Evolutionary conservation across 1,140 invertebrate species (phyloP).

Genomic region (Lordiphosa clarofinis): DNA sequence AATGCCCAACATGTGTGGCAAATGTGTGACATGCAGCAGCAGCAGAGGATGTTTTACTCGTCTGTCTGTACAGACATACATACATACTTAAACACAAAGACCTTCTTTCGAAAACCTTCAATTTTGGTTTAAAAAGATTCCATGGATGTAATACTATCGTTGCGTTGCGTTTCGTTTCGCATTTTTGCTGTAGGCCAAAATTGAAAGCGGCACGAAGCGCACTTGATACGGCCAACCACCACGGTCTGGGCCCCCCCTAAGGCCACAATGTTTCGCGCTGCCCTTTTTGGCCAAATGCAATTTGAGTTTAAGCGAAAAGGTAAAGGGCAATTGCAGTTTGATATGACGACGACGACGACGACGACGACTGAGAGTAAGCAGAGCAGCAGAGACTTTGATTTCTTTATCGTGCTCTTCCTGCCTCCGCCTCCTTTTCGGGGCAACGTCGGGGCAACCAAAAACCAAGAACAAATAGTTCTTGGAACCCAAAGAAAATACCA

Average conservation of each 20-base stretch:
- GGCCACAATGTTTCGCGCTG: no score
- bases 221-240: no score
- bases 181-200: no score
- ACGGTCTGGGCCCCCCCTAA: no score
- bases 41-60: neutral
- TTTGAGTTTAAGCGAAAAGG: no score
- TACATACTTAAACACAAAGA: neutral
- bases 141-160: no score
- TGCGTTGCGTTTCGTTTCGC: slow-evolving; percentile 5
- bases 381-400: slow-evolving; percentile 24
- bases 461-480: slow-evolving; percentile 36
- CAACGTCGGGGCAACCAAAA: neutral
- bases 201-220: no score
- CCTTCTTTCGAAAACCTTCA: no score
- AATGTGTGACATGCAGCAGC: slow-evolving; percentile 47
- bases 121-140: no score
- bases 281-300: no score
- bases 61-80: neutral
- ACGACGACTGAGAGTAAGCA: neutral
- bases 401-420: slow-evolving; percentile 22
- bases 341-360: slow-evolving; percentile 9
- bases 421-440: neutral
- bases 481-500: slow-evolving; percentile 23
- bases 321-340: slow-evolving; percentile 27
- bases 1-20: slow-evolving; percentile 63